Evolutionary conservation across 2,888 invertebrate species (phyloP).

Genomic region (Holacanthella duospinosa): DNA sequence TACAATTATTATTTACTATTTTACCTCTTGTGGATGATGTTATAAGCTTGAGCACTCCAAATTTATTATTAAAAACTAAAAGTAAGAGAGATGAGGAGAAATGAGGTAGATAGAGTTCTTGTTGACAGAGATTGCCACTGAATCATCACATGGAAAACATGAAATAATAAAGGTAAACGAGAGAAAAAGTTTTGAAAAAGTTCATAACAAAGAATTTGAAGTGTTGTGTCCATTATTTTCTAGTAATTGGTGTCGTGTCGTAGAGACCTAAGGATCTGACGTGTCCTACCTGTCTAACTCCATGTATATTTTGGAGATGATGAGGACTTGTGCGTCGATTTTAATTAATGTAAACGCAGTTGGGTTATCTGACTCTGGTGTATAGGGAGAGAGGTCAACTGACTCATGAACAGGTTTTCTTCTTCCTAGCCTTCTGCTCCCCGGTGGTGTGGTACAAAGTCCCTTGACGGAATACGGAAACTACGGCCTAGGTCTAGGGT

Average conservation of each 20-base stretch:
- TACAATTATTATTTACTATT: background rate
- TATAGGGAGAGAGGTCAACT: background rate
- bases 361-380: too few relatives aligned
- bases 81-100: constrained; percentile 12
- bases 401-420: background rate
- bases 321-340: too few relatives aligned
- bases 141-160: constrained; percentile 8
- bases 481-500: too few relatives aligned
- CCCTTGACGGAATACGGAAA: too few relatives aligned
- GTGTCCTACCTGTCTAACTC: too few relatives aligned
- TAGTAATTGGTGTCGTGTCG: too few relatives aligned
- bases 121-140: too few relatives aligned
- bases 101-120: constrained; percentile 12
- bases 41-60: constrained; percentile 24
- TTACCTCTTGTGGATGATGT: constrained; percentile 16
- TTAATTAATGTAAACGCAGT: background rate
- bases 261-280: too few relatives aligned
- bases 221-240: too few relatives aligned
- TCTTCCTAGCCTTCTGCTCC: background rate
- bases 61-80: constrained; percentile 13
- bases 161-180: constrained; percentile 1
- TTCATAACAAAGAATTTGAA: too few relatives aligned
- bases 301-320: too few relatives aligned
- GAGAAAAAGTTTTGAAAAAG: constrained; percentile 1
- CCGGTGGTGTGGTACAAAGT: too few relatives aligned